Evolutionary conservation across 2,888 invertebrate genomes (phyloP).

Genomic region (Leptura quadrifasciata): DNA sequence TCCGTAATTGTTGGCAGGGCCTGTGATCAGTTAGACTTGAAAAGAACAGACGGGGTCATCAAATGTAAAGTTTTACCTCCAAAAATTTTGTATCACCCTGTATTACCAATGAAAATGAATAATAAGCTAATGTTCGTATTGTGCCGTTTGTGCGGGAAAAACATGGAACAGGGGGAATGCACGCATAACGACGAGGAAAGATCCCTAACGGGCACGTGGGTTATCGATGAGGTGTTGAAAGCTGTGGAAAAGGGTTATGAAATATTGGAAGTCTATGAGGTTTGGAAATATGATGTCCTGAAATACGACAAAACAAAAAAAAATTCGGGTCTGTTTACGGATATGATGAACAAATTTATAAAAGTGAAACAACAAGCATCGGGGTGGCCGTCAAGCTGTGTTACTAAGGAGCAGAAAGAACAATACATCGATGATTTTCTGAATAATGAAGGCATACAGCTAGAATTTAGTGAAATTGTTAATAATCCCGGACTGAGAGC

Average conservation of each 20-base stretch:
- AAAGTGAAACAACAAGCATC: conserved; percentile 63
- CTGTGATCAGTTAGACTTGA: conserved; percentile 46
- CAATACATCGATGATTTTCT: conserved; percentile 27
- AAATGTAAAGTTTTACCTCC: conserved; percentile 55
- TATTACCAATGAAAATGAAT: conserved; percentile 52
- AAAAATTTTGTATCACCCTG: conserved; percentile 52
- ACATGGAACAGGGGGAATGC: conserved; percentile 60
- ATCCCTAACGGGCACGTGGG: conserved; percentile 40
- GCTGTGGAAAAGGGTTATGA: conserved; percentile 65
- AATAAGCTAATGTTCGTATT: conserved; percentile 65
- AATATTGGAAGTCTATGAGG: conserved; percentile 55
- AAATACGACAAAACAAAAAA: conserved; percentile 60
- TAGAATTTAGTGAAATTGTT: conserved; percentile 8
- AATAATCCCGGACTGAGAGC: conserved; percentile 16
- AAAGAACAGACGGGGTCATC: conserved; percentile 35
- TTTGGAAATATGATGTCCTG: conserved; percentile 38
- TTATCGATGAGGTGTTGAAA: conserved; percentile 63
- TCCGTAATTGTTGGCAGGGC: conserved; percentile 44
- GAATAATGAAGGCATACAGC: not conserved
- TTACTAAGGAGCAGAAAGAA: conserved; percentile 48
- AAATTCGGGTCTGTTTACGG: conserved; percentile 63
- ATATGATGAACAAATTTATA: conserved; percentile 65
- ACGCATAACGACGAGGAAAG: conserved; percentile 55
- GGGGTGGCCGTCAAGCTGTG: conserved; percentile 59
- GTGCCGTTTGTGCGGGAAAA: conserved; percentile 65